Evolutionary conservation across 2,888 invertebrate genomes (phyloP).

Genomic region (Drosophila tanythrix): DNA sequence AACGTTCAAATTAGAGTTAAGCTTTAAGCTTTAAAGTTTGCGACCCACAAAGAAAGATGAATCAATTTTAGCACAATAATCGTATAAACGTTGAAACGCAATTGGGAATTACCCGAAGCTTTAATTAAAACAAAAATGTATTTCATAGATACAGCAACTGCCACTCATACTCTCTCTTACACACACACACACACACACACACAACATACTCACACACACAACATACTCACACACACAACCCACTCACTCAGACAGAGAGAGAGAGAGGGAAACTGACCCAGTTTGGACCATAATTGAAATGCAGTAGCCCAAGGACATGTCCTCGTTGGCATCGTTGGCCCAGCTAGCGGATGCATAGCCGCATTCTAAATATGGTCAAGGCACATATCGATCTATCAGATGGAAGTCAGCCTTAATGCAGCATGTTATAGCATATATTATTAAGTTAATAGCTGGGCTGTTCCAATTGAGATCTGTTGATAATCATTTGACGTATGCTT

Average conservation of each 20-base stretch:
- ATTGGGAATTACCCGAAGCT: conserved; percentile 34
- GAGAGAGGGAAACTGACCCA: conserved; percentile 52
- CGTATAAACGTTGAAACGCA: conserved; percentile 15
- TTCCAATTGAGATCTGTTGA: neutral
- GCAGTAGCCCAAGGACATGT: conserved; percentile 67
- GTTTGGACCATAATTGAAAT: conserved; percentile 58
- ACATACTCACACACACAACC: neutral
- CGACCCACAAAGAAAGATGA: neutral
- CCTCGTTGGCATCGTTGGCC: conserved; percentile 49
- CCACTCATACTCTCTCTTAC: neutral
- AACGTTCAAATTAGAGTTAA: fast-evolving
- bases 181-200: conserved; percentile 1
- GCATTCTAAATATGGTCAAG: conserved; percentile 59
- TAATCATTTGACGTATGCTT: neutral
- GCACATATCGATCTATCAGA: conserved; percentile 44
- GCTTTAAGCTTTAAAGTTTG: neutral
- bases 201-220: neutral
- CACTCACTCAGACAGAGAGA: neutral
- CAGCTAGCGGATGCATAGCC: conserved; percentile 32
- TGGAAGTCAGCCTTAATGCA: conserved; percentile 15
- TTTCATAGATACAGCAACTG: conserved; percentile 12
- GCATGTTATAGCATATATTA: neutral
- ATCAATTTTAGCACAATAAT: neutral
- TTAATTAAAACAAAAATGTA: conserved; percentile 20
- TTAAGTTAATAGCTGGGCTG: neutral